phyloP scores from a whole-genome alignment of 2,797 vertebrate genomes.

The Pseudochaenichthys georgianus region DNA sequence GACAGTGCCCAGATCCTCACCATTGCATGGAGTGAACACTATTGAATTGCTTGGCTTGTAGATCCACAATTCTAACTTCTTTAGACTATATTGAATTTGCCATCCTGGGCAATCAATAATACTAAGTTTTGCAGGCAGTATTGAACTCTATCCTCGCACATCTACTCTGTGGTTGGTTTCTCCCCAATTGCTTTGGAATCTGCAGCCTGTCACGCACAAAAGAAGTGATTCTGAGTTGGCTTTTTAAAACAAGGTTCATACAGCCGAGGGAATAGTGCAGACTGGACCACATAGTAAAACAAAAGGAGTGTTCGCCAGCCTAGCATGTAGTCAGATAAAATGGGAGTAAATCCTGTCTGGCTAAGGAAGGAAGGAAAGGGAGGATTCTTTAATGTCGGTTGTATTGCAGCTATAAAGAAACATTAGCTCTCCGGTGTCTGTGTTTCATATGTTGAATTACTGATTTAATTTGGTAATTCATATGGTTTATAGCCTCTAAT shows the following conservation, averaged over 20 bases:
- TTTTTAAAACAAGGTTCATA: slow-evolving; percentile 72
- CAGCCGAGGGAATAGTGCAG: slow-evolving; percentile 62
- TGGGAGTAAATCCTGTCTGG: slow-evolving; percentile 44
- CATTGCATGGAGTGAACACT: slow-evolving; percentile 85
- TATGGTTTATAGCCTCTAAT: slow-evolving; percentile 60
- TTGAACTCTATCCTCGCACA: slow-evolving; percentile 84
- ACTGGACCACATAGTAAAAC: slow-evolving; percentile 58
- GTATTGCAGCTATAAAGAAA: slow-evolving; percentile 48
- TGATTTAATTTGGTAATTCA: slow-evolving; percentile 58
- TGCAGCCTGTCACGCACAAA: slow-evolving; percentile 76
- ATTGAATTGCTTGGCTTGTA: slow-evolving; percentile 89
- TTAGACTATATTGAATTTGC: slow-evolving; percentile 90
- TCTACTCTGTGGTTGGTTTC: slow-evolving; percentile 80
- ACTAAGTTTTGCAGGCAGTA: slow-evolving; percentile 88
- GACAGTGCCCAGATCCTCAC: slow-evolving; percentile 86
- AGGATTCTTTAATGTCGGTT: slow-evolving; percentile 43
- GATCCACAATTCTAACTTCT: slow-evolving; percentile 88
- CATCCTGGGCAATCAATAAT: slow-evolving; percentile 86
- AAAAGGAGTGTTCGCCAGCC: slow-evolving; percentile 52
- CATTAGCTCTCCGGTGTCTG: slow-evolving; percentile 29
- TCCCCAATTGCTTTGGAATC: slow-evolving; percentile 81
- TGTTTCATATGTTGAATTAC: slow-evolving; percentile 48
- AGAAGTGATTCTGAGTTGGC: slow-evolving; percentile 70
- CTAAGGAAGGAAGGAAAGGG: slow-evolving; percentile 33
- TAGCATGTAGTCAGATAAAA: slow-evolving; percentile 57